Conservation (phyloP, 2,888 invertebrate genomes). For the Mycalesis mineus region DNA sequence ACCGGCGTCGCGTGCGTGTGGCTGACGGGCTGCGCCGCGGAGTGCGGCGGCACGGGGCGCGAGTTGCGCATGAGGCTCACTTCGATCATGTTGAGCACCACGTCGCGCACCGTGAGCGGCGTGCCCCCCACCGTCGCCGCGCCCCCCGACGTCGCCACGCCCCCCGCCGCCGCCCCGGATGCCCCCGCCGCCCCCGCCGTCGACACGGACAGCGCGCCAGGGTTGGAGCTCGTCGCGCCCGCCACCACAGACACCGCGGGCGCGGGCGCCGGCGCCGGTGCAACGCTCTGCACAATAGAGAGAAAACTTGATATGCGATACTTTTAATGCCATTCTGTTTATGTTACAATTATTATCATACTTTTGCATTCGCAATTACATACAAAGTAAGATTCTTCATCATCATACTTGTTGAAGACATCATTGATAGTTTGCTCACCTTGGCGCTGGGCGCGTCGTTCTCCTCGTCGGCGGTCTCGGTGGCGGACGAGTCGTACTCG, state of each 20-base stretch:
- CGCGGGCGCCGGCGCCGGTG: slow-evolving; percentile 7
- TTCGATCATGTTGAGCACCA: slow-evolving; percentile 90
- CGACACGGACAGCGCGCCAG: slow-evolving; percentile 32
- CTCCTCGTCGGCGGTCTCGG: slow-evolving; percentile 93
- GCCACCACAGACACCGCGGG: not conserved
- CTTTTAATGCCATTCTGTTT: too few species aligned
- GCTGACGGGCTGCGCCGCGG: slow-evolving; percentile 15
- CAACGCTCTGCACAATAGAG: not conserved
- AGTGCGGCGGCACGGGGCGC: slow-evolving; percentile 49
- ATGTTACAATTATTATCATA: too few species aligned
- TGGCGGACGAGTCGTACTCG: slow-evolving; percentile 85
- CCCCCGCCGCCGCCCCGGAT: slow-evolving; percentile 13
- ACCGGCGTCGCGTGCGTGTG: slow-evolving; percentile 31
- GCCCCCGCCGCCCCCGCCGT: slow-evolving; percentile 29
- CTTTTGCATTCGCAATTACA: too few species aligned
- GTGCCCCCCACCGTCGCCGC: slow-evolving; percentile 39
- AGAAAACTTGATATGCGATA: too few species aligned
- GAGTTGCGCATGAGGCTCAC: slow-evolving; percentile 84
- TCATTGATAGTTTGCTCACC: slow-evolving; percentile 49
- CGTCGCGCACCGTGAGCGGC: slow-evolving; percentile 87
- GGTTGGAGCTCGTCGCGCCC: slow-evolving; percentile 20
- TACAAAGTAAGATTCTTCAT: too few species aligned
- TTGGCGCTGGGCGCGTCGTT: slow-evolving; percentile 79
- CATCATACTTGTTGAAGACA: not conserved
- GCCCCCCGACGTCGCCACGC: slow-evolving; percentile 36